Evolutionary conservation across 2,797 vertebrate genomes (phyloP), one percentile per base, ranked within the genome.

Genomic region (Thripadectes ignobilis): DNA sequence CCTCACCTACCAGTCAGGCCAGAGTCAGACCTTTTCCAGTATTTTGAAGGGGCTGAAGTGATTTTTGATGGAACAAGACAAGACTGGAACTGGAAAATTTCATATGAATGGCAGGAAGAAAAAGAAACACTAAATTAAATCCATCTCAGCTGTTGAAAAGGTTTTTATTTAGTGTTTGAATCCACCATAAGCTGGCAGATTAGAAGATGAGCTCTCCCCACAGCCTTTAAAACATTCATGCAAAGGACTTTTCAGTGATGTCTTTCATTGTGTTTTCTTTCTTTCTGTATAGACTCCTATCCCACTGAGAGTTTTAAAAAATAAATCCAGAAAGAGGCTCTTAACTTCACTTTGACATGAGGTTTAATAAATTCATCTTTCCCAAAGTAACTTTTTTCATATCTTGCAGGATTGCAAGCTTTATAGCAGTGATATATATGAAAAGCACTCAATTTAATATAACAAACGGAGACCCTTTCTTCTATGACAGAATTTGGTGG

Each of bases 371-470:
- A 93, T 65, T 74, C 23, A 29, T 86, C 30, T 83, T 92, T 29
- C 29, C 59, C 39, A 57, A 92, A 79, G 72, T 34, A 93, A 75
- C 19, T 51, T 92, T 69, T 68, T 90, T 80, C 36, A 72, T 84
- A 67, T 63, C 51, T 61, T 73, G 52, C 49, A 76, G 59, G 49
- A 79, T 39, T 92, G 52, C 34, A 71, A 90, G 30, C 32, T 81
- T 86, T 82, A 63, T 26, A 63, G 80, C 45, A 65, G 34, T 15
- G 38, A 29, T 84, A 87, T 84, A 87, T 57, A 75, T 87, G 52
- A 86, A 95, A 95, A 91, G 36, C 36, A 41, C 29, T 49, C 48
- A 86, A 77, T 91, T 73, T 76, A 89, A 34, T 89, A 78, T 45
- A 77, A 87, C 12, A 92, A 78, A 85, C n/a, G n/a, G 61, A 81